These are phyloP conservation scores for Mirounga angustirostris DNA, from an alignment of 2,113 vertebrate species.

Conservation along the genomic window DNA sequence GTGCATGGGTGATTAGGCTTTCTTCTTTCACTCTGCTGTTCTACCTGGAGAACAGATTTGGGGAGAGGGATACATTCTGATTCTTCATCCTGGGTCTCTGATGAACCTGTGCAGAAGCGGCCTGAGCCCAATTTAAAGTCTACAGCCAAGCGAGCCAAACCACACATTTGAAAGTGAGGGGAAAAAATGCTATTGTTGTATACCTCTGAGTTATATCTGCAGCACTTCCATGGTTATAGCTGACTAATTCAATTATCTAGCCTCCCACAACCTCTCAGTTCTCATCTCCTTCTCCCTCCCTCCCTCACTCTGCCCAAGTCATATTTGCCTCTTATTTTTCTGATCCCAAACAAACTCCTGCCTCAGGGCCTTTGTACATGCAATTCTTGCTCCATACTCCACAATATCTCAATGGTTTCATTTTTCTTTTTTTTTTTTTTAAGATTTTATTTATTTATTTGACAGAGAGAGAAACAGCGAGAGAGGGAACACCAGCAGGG, in stretches of 20 bases:
- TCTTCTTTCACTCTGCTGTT: neutral
- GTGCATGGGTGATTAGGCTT: neutral
- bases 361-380: neutral
- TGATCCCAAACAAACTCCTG: neutral
- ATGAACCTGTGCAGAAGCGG: neutral
- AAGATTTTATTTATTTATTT: neutral
- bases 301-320: neutral
- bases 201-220: neutral
- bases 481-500: no score
- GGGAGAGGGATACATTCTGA: no score
- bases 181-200: neutral
- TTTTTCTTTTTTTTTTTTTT: no score
- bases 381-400: rapidly evolving
- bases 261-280: neutral
- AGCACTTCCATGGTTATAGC: neutral
- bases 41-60: neutral
- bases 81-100: neutral
- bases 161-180: neutral
- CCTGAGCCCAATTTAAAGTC: neutral
- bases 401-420: neutral
- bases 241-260: neutral
- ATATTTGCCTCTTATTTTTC: neutral
- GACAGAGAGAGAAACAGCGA: no score
- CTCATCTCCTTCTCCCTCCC: neutral
- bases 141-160: neutral